Evolutionary conservation across 1,140 invertebrate genomes (phyloP), one percentile per base, ranked within the genome.

Genomic region (Drosophila navojoa): DNA sequence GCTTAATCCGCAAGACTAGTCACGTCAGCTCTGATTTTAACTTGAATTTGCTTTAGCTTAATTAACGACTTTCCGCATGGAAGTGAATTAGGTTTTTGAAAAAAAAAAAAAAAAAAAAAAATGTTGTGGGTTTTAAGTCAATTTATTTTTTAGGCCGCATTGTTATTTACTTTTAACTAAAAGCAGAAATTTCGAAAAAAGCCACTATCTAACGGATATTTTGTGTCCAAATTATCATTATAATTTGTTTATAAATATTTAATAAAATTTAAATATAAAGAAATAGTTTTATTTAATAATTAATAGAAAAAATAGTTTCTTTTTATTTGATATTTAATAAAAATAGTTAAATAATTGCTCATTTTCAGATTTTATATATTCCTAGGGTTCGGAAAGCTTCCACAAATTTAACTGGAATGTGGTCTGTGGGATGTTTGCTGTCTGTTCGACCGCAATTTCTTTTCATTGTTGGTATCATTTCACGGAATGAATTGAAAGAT

Each of bases 11-110:
- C 10, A 10, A 45, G 15, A 32, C 55, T 58, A 58, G 7, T 27
- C 13, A 50, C 25, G 22, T 35, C 5, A 5, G 3, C 29, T 40
- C 25, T 42, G 5, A 15, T 25, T 25, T 15, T 40, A 42, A 40
- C 22, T 42, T 57, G 11, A 5, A 50, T 2, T 2, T 53, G 16
- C 35, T 32, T 45, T 11, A 32, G n/a, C n/a, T 22, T 19, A 59
- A 59, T 42, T 47, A 59, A 32, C 15, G 10, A 6, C 27, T 32
- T 59, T 59, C 57, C 57, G 57, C 27, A 47, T 47, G 57, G 42
- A 59, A 59, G 57, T 47, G 15, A 59, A 35, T 53, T 15, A 32
- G 11, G 50, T 16, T 35, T 53, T 11, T 7, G 1, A 1, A 1
- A 2, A 2, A 19, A 19, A 11, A 6, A 42, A 11, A 15, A 58